phyloP scores from a whole-genome alignment of 2,888 invertebrate species.

The Merodon equestris region DNA sequence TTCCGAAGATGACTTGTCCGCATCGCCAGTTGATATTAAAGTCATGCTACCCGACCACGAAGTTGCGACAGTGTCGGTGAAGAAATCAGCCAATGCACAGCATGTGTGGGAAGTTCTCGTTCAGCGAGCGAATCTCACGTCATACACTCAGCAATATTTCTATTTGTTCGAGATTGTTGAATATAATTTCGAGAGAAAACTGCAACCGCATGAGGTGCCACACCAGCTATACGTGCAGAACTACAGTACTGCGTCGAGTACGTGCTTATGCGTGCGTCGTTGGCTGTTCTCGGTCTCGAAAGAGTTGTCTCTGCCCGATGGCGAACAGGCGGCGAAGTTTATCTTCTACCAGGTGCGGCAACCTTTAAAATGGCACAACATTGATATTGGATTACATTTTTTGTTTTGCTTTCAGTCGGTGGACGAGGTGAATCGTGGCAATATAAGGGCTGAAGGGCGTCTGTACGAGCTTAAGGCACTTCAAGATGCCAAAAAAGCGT shows the following conservation, averaged over 20 bases:
- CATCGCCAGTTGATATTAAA: slow-evolving; percentile 88
- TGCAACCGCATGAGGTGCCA: slow-evolving; percentile 95
- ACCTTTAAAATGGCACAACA: background rate
- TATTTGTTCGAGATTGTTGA: slow-evolving; percentile 98
- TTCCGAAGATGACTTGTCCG: slow-evolving; percentile 89
- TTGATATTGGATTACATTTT: slow-evolving; percentile 2
- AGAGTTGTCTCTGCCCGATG: slow-evolving; percentile 84
- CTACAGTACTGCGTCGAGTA: slow-evolving; percentile 97
- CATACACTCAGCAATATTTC: slow-evolving; percentile 92
- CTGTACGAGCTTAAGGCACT: slow-evolving; percentile 97
- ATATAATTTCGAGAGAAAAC: slow-evolving; percentile 96
- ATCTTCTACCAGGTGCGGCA: slow-evolving; percentile 89
- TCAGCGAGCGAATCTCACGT: slow-evolving; percentile 89
- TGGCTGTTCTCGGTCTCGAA: slow-evolving; percentile 90
- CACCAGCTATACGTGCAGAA: slow-evolving; percentile 99
- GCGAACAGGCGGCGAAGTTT: slow-evolving; percentile 88
- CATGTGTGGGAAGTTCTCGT: slow-evolving; percentile 93
- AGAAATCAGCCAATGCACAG: slow-evolving; percentile 93
- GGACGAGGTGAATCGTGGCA: slow-evolving; percentile 96
- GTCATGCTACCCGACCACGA: slow-evolving; percentile 93
- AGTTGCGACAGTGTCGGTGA: slow-evolving; percentile 92
- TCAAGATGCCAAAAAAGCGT: slow-evolving; percentile 92
- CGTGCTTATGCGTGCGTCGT: slow-evolving; percentile 92
- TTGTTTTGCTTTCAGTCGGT: slow-evolving; percentile 85
- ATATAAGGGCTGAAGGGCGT: slow-evolving; percentile 92